Base-by-base conservation (phyloP, 2,797 vertebrate species). In the Anas georgica region DNA sequence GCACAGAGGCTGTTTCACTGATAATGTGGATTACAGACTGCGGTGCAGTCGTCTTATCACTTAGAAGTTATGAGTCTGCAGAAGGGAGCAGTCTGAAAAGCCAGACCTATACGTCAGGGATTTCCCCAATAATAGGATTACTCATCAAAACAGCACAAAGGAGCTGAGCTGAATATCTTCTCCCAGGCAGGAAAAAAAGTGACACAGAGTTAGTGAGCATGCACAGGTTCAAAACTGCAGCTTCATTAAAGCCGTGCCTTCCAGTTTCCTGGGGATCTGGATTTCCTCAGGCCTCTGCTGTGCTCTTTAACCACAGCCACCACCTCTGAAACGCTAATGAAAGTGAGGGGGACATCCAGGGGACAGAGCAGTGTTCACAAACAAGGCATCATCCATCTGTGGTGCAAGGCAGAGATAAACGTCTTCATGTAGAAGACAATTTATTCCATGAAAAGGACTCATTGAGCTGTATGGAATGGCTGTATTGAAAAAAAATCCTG, bases 121-220 rank as follows among this genome's bases (percentile, higher is more conserved):
- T 93, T 94, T 92, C 85, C 89, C 84, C 82, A 70, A 54, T 67
- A 81, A 86, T 3, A 73, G 59, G n/a, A 79, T 83, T 91, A 56
- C 70, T 86, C 89, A 88, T 58, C 37, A 37, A 79, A 94, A 76
- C 20, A 82, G 76, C 54, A 88, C n/a, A 78, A 78, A 81, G 46
- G 21, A 37, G 21, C 37, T 0, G 0, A 83, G 28, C 46, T 76
- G 80, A 60, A 6, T 81, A 55, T 59, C 69, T 64, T 78, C 43
- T 66, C 22, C 25, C 25, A 66, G 64, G 9, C 35, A 78, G 62
- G 17, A 62, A 69, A 81, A 11, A 11, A 35, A 66, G 17, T 7
- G 6, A 37, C 56, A 50, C 68, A 56, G 20, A 80, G 33, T 55
- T 8, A 62, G 17, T 11, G 9, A 78, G 16, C 11, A 25, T 6